A percentile compares a stretch with the other conserved stretches of the same genome.
Conservation (phyloP, 2,888 invertebrate species). For the Schrankia costaestrigalis region DNA sequence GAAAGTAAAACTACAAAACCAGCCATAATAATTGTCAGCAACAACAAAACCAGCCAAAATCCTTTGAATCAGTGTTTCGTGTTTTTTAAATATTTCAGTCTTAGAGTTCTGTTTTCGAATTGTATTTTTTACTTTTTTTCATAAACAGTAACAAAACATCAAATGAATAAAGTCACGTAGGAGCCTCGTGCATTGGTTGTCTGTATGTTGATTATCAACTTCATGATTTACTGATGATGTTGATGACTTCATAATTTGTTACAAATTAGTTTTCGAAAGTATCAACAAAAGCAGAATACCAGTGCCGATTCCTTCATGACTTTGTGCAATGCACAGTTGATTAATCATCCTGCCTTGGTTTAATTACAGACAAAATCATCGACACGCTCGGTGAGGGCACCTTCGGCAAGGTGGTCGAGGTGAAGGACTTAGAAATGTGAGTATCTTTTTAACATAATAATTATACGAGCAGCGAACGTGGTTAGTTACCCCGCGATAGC, state of each 20-base stretch:
- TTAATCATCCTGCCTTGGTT: slow-evolving; percentile 73
- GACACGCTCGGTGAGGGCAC: slow-evolving; percentile 99
- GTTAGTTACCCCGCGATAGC: slow-evolving; percentile 9
- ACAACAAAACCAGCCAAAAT: slow-evolving; percentile 24
- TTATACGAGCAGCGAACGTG: not conserved
- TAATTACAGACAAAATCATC: slow-evolving; percentile 98
- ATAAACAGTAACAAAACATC: slow-evolving; percentile 26
- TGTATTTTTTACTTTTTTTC: slow-evolving; percentile 28
- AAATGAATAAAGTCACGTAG: slow-evolving; percentile 51
- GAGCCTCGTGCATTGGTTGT: slow-evolving; percentile 44
- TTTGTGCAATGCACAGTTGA: slow-evolving; percentile 48
- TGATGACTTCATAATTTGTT: slow-evolving; percentile 14
- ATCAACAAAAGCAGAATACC: slow-evolving; percentile 31
- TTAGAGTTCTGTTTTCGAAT: slow-evolving; percentile 25
- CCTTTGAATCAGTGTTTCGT: slow-evolving; percentile 36
- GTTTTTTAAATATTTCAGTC: slow-evolving; percentile 37
- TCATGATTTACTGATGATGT: too few species aligned
- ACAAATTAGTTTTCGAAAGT: slow-evolving; percentile 16
- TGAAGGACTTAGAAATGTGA: slow-evolving; percentile 97
- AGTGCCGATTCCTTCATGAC: slow-evolving; percentile 63
- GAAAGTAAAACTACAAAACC: too few species aligned
- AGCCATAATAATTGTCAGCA: too few species aligned
- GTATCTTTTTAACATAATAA: slow-evolving; percentile 53
- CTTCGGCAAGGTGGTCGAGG: slow-evolving; percentile 99
- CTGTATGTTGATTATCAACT: too few species aligned